phyloP scores from a whole-genome alignment of 2,113 vertebrate genomes.

The Cinclus cinclus region DNA sequence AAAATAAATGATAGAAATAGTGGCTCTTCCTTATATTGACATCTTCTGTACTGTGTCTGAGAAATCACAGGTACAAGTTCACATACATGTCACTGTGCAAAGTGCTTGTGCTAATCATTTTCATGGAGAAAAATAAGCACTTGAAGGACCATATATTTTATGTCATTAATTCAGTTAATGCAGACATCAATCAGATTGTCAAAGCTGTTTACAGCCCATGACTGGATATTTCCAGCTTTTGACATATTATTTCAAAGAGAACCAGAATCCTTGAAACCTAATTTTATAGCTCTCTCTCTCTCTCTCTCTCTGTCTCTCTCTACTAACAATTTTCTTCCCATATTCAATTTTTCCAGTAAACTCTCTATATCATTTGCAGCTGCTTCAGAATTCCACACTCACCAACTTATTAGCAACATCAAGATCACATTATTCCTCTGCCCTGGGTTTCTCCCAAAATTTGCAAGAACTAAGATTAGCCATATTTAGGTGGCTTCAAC shows the following conservation, averaged over 20 bases:
- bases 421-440: neutral
- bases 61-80: neutral
- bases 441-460: neutral
- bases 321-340: neutral
- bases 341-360: neutral
- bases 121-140: conserved; percentile 28
- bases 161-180: conserved; percentile 1
- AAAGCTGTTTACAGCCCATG: conserved; percentile 46
- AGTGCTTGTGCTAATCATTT: conserved; percentile 5
- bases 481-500: neutral
- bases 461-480: neutral
- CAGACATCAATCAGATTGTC: conserved; percentile 40
- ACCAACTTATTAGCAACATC: neutral
- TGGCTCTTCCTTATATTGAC: neutral
- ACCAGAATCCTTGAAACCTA: neutral
- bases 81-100: neutral
- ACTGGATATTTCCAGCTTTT: neutral
- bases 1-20: neutral
- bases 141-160: conserved; percentile 15
- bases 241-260: conserved; percentile 42
- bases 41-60: neutral
- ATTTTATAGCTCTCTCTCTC: neutral
- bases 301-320: neutral
- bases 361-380: neutral
- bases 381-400: neutral